Evolutionary conservation across 37 sponge, comb jelly and placozoan species (phyloP).

Genomic region (Corticium candelabrum): DNA sequence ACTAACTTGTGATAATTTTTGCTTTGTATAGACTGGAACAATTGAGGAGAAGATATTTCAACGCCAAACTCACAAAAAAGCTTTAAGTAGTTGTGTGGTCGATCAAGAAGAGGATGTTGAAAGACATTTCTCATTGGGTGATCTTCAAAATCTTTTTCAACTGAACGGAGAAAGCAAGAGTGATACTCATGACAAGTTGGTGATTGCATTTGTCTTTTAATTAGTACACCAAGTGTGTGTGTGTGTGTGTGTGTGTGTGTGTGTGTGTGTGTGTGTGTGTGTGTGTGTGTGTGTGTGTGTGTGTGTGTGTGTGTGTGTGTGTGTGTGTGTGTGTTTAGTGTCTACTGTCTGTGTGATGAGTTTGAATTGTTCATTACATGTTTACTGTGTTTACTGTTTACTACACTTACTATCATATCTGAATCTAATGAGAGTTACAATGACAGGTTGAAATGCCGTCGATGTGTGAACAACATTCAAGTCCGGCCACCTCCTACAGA

Average conservation of each 20-base stretch:
- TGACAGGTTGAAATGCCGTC: constrained; percentile 57
- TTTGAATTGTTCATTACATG: too few species aligned
- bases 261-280: background rate
- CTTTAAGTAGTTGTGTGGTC: constrained; percentile 94
- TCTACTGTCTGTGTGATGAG: background rate
- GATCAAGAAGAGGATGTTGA: constrained; percentile 94
- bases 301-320: constrained; percentile 5
- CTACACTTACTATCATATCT: too few species aligned
- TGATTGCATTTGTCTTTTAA: background rate
- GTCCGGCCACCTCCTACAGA: constrained; percentile 57
- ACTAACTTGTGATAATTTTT: background rate
- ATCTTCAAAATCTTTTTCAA: constrained; percentile 66
- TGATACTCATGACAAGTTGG: constrained; percentile 91
- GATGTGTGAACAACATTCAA: constrained; percentile 73
- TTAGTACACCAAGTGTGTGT: background rate
- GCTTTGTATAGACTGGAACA: constrained; percentile 54
- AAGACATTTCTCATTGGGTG: constrained; percentile 81
- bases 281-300: constrained; percentile 5
- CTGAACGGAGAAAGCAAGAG: constrained; percentile 67
- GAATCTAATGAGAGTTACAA: too few species aligned
- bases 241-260: constrained; percentile 5
- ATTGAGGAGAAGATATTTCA: constrained; percentile 97
- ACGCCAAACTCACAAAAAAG: constrained; percentile 94
- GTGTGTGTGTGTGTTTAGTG: background rate
- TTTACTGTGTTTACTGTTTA: too few species aligned